Conservation (phyloP, 2,888 invertebrate genomes). For the Sicus ferrugineus region DNA sequence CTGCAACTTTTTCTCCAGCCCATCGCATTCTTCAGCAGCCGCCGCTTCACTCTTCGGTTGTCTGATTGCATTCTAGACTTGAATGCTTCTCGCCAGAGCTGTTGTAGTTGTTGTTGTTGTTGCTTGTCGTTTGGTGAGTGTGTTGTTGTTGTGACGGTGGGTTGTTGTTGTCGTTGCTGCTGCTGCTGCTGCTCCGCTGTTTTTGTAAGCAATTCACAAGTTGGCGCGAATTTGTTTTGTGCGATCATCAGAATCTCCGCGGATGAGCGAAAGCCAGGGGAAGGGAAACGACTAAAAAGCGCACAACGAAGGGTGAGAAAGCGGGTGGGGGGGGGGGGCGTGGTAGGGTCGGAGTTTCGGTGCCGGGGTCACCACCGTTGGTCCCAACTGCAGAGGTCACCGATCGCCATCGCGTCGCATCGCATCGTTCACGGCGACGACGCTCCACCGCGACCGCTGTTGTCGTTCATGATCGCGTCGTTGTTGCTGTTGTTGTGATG, state of each 20-base stretch:
- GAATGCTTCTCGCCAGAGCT: too few species aligned
- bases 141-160: background rate
- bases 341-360: background rate
- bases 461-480: background rate
- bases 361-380: background rate
- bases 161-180: conserved; percentile 26
- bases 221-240: conserved; percentile 44
- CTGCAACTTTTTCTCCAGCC: conserved; percentile 27
- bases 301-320: background rate
- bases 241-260: conserved; percentile 17
- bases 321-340: background rate
- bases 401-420: conserved; percentile 30
- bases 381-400: conserved; percentile 23
- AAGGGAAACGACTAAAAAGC: background rate
- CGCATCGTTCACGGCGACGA: conserved; percentile 2
- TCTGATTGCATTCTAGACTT: conserved; percentile 12
- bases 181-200: conserved; percentile 30
- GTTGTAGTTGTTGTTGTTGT: conserved; percentile 32
- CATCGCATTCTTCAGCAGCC: conserved; percentile 28
- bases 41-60: conserved; percentile 1
- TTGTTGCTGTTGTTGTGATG: conserved; percentile 12
- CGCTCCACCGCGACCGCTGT: background rate
- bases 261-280: background rate
- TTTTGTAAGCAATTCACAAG: conserved; percentile 42
- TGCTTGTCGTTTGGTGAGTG: conserved; percentile 12